These are phyloP conservation scores for Lepus americanus DNA, from an alignment of 2,113 vertebrate genomes.

Conservation along the genomic window DNA sequence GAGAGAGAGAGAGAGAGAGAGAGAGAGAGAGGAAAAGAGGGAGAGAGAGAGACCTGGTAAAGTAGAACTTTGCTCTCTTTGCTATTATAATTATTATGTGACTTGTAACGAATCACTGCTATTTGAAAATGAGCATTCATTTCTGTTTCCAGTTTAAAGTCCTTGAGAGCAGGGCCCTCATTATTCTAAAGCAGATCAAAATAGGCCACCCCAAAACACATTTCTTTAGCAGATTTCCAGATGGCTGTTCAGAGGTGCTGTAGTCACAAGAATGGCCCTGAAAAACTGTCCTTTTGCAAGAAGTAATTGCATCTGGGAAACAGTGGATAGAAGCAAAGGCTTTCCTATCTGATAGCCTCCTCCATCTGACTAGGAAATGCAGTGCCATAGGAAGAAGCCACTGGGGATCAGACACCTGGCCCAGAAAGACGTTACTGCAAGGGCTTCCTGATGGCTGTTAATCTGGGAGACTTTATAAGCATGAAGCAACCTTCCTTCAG, in stretches of 20 bases:
- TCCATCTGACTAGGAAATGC: neutral
- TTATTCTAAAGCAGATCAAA: neutral
- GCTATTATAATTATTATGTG: neutral
- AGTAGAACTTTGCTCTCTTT: neutral
- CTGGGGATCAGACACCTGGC: too few species aligned
- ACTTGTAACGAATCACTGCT: neutral
- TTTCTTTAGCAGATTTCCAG: neutral
- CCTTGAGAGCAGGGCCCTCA: neutral
- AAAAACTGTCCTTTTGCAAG: neutral
- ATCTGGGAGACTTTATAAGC: neutral
- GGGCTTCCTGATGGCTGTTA: neutral
- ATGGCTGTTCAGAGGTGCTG: neutral
- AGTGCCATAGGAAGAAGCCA: neutral
- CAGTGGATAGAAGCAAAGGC: neutral
- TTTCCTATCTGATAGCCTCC: neutral
- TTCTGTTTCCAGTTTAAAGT: conserved; percentile 21
- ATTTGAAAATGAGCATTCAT: neutral
- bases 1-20: too few species aligned
- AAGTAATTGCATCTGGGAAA: neutral
- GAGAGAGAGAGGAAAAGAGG: too few species aligned
- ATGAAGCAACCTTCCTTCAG: neutral
- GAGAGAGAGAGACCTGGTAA: neutral
- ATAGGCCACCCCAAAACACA: too few species aligned
- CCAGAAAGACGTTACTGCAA: neutral
- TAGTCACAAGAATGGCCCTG: neutral